Conservation (phyloP, 2,797 vertebrate genomes). For the Scleropages formosus region DNA sequence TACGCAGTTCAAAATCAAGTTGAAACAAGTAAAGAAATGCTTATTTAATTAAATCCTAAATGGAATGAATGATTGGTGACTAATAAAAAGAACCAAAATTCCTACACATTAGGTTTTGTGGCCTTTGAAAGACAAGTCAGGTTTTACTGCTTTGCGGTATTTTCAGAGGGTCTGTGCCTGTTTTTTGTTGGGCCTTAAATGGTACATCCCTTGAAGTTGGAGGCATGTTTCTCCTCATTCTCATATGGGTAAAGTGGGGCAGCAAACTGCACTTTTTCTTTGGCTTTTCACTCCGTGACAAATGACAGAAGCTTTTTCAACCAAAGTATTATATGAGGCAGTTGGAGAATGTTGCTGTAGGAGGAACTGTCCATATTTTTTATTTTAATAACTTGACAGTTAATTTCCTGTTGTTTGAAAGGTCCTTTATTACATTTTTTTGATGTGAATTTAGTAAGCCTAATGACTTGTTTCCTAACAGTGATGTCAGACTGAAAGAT, state of each 20-base stretch:
- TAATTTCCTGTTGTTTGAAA: constrained; percentile 4
- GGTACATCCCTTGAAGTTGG: neutral
- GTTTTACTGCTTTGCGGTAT: constrained; percentile 29
- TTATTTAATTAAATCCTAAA: constrained; percentile 39
- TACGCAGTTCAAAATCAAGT: constrained; percentile 27
- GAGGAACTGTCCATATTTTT: neutral
- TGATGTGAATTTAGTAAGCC: neutral
- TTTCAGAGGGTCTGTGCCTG: neutral
- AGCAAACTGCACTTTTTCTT: constrained; percentile 20
- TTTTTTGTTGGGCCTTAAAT: constrained; percentile 20
- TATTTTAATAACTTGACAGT: neutral
- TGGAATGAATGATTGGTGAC: constrained; percentile 28
- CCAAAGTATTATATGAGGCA: constrained; percentile 5
- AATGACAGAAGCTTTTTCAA: neutral
- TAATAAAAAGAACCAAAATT: constrained; percentile 36
- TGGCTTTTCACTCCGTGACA: neutral
- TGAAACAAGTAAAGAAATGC: constrained; percentile 39
- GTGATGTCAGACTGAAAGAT: neutral
- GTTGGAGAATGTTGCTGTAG: neutral
- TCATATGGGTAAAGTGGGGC: neutral
- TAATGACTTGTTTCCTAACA: neutral
- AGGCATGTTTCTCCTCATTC: neutral
- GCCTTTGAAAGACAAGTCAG: constrained; percentile 32
- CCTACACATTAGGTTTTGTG: constrained; percentile 40
- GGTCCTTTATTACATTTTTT: neutral